These are phyloP conservation scores for Teinopalpus imperialis DNA, from an alignment of 2,888 invertebrate species.

Conservation along the genomic window DNA sequence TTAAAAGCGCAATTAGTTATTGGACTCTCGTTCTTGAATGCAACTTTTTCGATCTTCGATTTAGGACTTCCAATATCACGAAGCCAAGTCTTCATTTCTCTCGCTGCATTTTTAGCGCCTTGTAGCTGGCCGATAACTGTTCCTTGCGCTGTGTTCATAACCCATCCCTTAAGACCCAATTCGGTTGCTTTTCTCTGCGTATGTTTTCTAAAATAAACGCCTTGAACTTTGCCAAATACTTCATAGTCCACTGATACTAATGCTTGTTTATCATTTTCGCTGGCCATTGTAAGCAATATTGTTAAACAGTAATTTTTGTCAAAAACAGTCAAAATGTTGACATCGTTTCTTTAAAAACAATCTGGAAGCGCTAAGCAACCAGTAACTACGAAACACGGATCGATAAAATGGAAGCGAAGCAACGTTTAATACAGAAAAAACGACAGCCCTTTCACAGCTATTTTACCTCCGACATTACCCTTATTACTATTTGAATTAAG, in stretches of 20 bases:
- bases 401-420: neutral
- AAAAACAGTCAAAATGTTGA: conserved; percentile 12
- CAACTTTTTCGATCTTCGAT: conserved; percentile 84
- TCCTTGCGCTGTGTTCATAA: conserved; percentile 86
- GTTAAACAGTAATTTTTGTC: conserved; percentile 12
- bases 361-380: conserved; percentile 17
- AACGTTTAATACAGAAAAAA: no score
- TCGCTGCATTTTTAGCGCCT: conserved; percentile 79
- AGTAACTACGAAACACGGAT: conserved; percentile 11
- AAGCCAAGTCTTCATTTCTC: conserved; percentile 83
- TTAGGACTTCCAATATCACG: conserved; percentile 85
- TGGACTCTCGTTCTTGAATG: conserved; percentile 83
- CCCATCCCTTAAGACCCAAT: conserved; percentile 87
- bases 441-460: no score
- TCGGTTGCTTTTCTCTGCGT: conserved; percentile 84
- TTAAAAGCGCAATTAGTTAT: conserved; percentile 68
- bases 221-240: conserved; percentile 84
- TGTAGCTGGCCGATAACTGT: conserved; percentile 87
- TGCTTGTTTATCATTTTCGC: conserved; percentile 41
- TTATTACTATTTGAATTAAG: no score
- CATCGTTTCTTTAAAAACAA: conserved; percentile 9
- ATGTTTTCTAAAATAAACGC: conserved; percentile 81
- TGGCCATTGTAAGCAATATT: conserved; percentile 36
- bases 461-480: no score
- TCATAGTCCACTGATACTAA: conserved; percentile 75